Evolutionary conservation across 2,113 vertebrate species (phyloP).

Genomic region (Dromiciops gliroides): DNA sequence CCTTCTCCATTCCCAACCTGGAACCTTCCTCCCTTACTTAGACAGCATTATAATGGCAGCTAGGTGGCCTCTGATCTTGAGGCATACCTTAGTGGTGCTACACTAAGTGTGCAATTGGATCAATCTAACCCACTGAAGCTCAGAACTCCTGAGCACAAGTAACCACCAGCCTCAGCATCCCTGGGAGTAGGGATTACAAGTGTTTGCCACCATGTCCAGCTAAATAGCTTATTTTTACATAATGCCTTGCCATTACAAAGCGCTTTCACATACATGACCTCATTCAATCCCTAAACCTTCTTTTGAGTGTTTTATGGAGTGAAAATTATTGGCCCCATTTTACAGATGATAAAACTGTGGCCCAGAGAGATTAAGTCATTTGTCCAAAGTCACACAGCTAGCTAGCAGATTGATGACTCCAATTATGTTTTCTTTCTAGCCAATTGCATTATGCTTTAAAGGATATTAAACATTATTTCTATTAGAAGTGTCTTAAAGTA

Average conservation of each 20-base stretch:
- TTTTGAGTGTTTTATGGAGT: not conserved
- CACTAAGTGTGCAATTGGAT: not conserved
- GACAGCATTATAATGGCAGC: not conserved
- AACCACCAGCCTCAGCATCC: not conserved
- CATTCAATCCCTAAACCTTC: not conserved
- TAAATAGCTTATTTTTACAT: not conserved
- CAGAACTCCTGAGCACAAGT: not conserved
- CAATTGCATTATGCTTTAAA: not conserved
- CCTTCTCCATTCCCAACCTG: not conserved
- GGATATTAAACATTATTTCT: not conserved
- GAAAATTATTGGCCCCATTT: not conserved
- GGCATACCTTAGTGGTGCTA: not conserved
- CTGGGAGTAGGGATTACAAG: not conserved
- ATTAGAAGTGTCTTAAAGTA: not conserved
- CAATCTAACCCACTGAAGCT: not conserved
- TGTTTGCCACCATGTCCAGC: not conserved
- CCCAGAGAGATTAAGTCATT: not conserved
- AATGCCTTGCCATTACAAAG: not conserved
- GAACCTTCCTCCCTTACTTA: not conserved
- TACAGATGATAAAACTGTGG: not conserved
- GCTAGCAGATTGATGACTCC: not conserved
- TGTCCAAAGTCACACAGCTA: not conserved
- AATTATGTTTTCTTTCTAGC: not conserved
- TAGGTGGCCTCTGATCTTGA: not conserved
- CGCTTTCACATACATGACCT: not conserved